phyloP scores from a whole-genome alignment of 2,797 vertebrate genomes.

The Acipenser transmontanus region DNA sequence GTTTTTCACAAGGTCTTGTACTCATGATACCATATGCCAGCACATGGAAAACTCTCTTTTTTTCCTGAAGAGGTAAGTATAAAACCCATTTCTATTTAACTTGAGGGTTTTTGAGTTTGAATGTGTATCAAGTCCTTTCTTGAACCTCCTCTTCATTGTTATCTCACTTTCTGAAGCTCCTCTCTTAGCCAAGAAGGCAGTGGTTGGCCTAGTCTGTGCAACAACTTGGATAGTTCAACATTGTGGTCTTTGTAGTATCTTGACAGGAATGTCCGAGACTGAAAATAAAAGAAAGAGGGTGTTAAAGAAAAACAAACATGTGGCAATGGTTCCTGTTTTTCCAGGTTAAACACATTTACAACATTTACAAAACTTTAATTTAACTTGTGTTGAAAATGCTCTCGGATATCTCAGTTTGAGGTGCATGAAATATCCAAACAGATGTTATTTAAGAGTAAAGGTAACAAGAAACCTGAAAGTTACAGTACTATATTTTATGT shows the following conservation, averaged over 20 bases:
- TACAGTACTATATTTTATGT: no score
- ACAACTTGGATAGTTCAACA: conserved; percentile 87
- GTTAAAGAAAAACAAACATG: no score
- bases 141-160: conserved; percentile 31
- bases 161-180: conserved; percentile 92
- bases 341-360: no score
- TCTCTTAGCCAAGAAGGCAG: conserved; percentile 92
- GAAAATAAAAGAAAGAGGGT: conserved; percentile 9
- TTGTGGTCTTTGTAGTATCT: conserved; percentile 93
- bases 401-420: no score
- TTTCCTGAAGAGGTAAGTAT: conserved; percentile 44
- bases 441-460: no score
- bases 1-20: conserved; percentile 28
- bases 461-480: no score
- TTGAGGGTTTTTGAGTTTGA: conserved; percentile 29
- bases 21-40: conserved; percentile 48
- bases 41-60: conserved; percentile 45
- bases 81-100: conserved; percentile 37
- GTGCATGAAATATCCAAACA: no score
- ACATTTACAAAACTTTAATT: no score
- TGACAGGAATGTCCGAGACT: conserved; percentile 88
- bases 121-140: conserved; percentile 25
- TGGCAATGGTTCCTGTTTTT: no score
- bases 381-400: no score
- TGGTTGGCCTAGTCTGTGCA: conserved; percentile 87